Conservation (phyloP, 2,888 invertebrate species). For the Drosophila subsilvestris region DNA sequence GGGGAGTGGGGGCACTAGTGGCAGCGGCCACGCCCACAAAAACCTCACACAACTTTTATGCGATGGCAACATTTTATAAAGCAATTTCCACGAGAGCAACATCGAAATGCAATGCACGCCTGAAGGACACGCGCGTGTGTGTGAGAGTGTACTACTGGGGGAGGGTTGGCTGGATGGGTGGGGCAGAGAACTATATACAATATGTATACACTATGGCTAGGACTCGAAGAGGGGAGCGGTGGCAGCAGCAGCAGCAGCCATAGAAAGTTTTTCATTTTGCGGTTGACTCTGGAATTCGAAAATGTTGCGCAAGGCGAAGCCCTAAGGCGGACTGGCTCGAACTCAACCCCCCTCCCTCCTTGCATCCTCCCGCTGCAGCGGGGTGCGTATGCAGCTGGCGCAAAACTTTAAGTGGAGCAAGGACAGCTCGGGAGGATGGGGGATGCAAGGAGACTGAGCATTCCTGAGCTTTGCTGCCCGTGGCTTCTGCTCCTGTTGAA, state of each 20-base stretch:
- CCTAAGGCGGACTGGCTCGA: slow-evolving; percentile 41
- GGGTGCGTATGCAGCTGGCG: slow-evolving; percentile 64
- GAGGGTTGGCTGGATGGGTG: not conserved
- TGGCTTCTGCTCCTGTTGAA: slow-evolving; percentile 54
- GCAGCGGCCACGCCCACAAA: slow-evolving; percentile 57
- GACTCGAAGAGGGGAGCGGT: slow-evolving; percentile 30
- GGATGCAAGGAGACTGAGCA: slow-evolving; percentile 30
- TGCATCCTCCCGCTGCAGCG: slow-evolving; percentile 19
- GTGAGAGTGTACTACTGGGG: slow-evolving; percentile 34
- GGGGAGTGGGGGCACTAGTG: not conserved
- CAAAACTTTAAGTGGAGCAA: slow-evolving; percentile 79
- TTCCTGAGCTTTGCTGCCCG: slow-evolving; percentile 55
- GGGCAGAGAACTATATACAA: slow-evolving; percentile 63
- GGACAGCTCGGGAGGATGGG: slow-evolving; percentile 58
- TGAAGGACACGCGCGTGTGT: slow-evolving; percentile 63
- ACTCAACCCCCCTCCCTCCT: slow-evolving; percentile 8
- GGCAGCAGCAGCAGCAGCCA: slow-evolving; percentile 49
- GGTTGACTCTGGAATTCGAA: slow-evolving; percentile 77
- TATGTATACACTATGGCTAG: slow-evolving; percentile 64
- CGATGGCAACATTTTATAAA: slow-evolving; percentile 76
- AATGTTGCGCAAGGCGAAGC: slow-evolving; percentile 72
- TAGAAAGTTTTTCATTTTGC: slow-evolving; percentile 78
- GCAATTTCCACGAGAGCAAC: slow-evolving; percentile 71
- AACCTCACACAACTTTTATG: slow-evolving; percentile 56
- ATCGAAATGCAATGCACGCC: slow-evolving; percentile 75